Evolutionary conservation across 1,140 invertebrate species (phyloP).

Genomic region (Cataglyphis hispanica): DNA sequence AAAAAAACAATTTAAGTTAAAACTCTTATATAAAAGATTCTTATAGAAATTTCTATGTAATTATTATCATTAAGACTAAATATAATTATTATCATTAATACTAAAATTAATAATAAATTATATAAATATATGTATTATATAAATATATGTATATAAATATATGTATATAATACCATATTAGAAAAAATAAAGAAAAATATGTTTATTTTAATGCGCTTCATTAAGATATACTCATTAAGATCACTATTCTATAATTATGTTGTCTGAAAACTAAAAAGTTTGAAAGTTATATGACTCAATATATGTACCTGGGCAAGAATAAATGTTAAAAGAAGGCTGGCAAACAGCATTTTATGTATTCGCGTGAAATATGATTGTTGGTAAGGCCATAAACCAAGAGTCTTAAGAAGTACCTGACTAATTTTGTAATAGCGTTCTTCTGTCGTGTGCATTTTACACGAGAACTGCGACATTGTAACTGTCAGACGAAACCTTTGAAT

Average conservation of each 20-base stretch:
- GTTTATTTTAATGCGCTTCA: too few species aligned
- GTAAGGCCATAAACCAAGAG: constrained; percentile 29
- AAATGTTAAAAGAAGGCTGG: neutral
- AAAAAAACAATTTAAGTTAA: neutral
- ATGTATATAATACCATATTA: too few species aligned
- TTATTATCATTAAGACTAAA: too few species aligned
- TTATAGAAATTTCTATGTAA: neutral
- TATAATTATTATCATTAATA: too few species aligned
- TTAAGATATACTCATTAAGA: neutral
- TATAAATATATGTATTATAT: too few species aligned
- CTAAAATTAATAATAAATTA: too few species aligned
- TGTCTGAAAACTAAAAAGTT: too few species aligned
- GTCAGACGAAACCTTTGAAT: neutral
- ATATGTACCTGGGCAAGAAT: constrained; percentile 35
- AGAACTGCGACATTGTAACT: neutral
- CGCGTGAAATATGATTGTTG: neutral
- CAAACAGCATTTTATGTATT: neutral
- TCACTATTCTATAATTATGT: too few species aligned
- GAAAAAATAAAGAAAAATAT: too few species aligned
- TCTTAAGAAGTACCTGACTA: constrained; percentile 16
- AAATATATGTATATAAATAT: too few species aligned
- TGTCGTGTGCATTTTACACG: neutral
- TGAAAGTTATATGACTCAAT: too few species aligned
- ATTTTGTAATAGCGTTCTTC: constrained; percentile 16
- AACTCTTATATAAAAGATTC: too few species aligned